Evolutionary conservation across 64 coral and sea anemone species (phyloP).

Genomic region (Trachythela sp.): DNA sequence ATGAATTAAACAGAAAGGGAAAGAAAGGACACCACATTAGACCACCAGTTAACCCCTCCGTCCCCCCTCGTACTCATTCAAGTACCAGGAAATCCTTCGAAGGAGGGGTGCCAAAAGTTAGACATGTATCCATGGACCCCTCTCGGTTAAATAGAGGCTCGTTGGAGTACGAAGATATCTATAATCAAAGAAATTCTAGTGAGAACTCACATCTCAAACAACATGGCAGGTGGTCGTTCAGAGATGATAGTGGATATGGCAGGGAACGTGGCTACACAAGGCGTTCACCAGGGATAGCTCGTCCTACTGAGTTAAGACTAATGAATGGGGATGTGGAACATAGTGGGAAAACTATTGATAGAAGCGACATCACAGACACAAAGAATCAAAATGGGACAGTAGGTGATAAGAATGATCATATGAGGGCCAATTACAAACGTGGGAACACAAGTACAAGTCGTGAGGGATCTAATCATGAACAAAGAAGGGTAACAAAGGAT

Average conservation of each 20-base stretch:
- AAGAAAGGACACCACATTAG: neutral
- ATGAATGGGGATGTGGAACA: neutral
- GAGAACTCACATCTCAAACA: neutral
- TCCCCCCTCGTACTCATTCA: neutral
- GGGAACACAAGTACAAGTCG: neutral
- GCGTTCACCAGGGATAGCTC: neutral
- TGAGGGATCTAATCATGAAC: neutral
- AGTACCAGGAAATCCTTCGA: neutral
- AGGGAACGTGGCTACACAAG: neutral
- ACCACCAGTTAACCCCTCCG: neutral
- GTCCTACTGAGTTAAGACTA: neutral
- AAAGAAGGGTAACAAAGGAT: neutral
- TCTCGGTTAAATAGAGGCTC: neutral
- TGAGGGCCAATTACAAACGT: neutral
- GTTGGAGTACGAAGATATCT: neutral
- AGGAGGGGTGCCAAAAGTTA: too few species aligned
- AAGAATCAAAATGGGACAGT: neutral
- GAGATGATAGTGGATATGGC: neutral
- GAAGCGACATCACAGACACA: neutral
- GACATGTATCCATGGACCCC: too few species aligned
- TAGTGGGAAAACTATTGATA: neutral
- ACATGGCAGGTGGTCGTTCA: neutral
- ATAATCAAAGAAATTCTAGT: neutral
- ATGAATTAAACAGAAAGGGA: too few species aligned
- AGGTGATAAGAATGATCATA: neutral